A percentile compares a stretch with the other conserved stretches of the same genome.
Conservation (phyloP, 2,888 invertebrate genomes). For the Dynastes tityus region DNA sequence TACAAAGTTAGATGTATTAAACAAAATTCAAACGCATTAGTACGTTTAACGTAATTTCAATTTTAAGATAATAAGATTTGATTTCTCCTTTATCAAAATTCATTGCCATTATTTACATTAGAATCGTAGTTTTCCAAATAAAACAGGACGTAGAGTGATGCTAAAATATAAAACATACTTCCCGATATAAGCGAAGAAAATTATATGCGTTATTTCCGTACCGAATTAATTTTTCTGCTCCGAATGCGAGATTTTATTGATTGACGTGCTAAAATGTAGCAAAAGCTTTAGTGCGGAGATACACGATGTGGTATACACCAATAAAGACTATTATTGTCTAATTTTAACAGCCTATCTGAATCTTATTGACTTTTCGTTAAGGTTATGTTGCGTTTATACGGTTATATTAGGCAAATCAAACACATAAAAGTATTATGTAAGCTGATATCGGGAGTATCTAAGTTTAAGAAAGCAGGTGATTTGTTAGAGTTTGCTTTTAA, state of each 20-base stretch:
- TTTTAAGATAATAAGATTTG: neutral
- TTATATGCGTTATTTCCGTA: constrained; percentile 14
- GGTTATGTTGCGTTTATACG: constrained; percentile 51
- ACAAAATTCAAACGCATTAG: constrained; percentile 50
- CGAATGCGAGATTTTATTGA: constrained; percentile 58
- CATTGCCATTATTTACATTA: neutral
- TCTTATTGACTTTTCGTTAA: constrained; percentile 54
- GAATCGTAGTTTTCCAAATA: neutral
- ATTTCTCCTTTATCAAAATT: neutral
- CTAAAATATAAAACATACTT: too few species aligned
- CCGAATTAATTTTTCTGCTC: constrained; percentile 28
- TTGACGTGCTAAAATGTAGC: constrained; percentile 56
- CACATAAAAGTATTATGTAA: constrained; percentile 10
- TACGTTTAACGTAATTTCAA: constrained; percentile 18
- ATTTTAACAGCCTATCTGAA: constrained; percentile 35
- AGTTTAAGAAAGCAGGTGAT: neutral
- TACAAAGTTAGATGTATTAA: constrained; percentile 56
- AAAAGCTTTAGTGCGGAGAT: constrained; percentile 60
- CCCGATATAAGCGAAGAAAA: neutral
- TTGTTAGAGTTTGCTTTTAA: too few species aligned
- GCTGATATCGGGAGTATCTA: neutral
- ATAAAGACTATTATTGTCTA: constrained; percentile 57
- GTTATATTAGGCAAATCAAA: neutral
- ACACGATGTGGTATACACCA: constrained; percentile 58
- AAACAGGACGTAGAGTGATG: too few species aligned